phyloP scores from a whole-genome alignment of 2,113 vertebrate genomes.

The Colistium nudipinnis region DNA sequence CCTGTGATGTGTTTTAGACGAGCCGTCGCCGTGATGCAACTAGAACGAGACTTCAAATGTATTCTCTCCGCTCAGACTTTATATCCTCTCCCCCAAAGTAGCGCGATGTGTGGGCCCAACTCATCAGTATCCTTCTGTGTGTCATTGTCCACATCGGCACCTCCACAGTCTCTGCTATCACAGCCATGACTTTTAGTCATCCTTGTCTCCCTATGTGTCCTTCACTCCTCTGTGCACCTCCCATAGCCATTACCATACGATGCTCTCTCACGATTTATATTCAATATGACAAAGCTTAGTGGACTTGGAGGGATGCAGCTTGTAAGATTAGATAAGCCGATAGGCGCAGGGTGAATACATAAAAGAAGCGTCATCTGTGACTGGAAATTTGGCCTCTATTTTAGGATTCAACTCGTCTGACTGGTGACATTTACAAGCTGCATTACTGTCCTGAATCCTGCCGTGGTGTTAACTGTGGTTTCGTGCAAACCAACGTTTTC shows the following conservation, averaged over 20 bases:
- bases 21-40: slow-evolving; percentile 48
- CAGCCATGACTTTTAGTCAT: slow-evolving; percentile 57
- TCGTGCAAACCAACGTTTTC: slow-evolving; percentile 49
- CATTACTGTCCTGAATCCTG: slow-evolving; percentile 36
- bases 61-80: slow-evolving; percentile 38
- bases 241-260: slow-evolving; percentile 66
- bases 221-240: slow-evolving; percentile 52
- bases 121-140: slow-evolving; percentile 66
- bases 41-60: slow-evolving; percentile 41
- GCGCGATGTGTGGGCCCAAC: slow-evolving; percentile 54
- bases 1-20: slow-evolving; percentile 52
- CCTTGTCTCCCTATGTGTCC: slow-evolving; percentile 68
- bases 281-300: slow-evolving; percentile 35
- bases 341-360: neutral
- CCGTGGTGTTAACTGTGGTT: slow-evolving; percentile 43
- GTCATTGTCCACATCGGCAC: slow-evolving; percentile 61
- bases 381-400: too few relatives aligned
- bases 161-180: slow-evolving; percentile 53
- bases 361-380: too few relatives aligned
- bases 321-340: slow-evolving; percentile 31
- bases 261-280: slow-evolving; percentile 62
- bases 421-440: slow-evolving; percentile 50
- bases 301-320: slow-evolving; percentile 67
- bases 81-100: slow-evolving; percentile 31
- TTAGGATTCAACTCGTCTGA: neutral